These are phyloP conservation scores for Hyperoplus immaculatus DNA, from an alignment of 2,797 vertebrate species.

Conservation along the genomic window DNA sequence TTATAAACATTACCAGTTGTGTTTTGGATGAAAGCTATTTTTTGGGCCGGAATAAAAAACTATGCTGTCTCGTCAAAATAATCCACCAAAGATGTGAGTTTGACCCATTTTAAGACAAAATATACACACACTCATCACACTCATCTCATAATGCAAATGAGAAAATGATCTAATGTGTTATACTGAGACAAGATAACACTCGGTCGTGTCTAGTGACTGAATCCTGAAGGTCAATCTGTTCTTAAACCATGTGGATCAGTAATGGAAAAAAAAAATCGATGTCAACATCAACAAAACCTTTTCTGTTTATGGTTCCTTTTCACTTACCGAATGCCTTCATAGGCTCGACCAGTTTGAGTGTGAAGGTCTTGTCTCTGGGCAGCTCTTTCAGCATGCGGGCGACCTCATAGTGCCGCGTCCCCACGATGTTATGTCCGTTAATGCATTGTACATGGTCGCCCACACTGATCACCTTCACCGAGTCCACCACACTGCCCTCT, in stretches of 20 bases:
- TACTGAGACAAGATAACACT: neutral
- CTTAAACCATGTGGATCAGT: conserved; percentile 9
- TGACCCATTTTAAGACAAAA: neutral
- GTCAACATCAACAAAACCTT: conserved; percentile 4
- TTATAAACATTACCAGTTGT: neutral
- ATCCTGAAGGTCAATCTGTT: conserved; percentile 4
- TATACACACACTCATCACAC: neutral
- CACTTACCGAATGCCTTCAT: conserved; percentile 97
- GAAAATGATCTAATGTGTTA: neutral
- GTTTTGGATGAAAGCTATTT: neutral
- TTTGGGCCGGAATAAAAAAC: neutral
- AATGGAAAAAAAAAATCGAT: neutral
- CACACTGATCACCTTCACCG: conserved; percentile 89
- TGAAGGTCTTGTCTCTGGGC: conserved; percentile 88
- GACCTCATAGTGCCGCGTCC: conserved; percentile 93
- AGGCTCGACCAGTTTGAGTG: conserved; percentile 92
- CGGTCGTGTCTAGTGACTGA: too few species aligned
- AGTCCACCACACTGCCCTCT: conserved; percentile 91
- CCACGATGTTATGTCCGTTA: conserved; percentile 90
- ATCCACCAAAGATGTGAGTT: neutral
- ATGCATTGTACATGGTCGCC: conserved; percentile 96
- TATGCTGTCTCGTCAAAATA: neutral
- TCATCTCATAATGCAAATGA: neutral
- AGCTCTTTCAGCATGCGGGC: conserved; percentile 96
- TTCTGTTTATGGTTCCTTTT: neutral